Conservation (phyloP, 2,888 invertebrate genomes). For the Plebejus argus region DNA sequence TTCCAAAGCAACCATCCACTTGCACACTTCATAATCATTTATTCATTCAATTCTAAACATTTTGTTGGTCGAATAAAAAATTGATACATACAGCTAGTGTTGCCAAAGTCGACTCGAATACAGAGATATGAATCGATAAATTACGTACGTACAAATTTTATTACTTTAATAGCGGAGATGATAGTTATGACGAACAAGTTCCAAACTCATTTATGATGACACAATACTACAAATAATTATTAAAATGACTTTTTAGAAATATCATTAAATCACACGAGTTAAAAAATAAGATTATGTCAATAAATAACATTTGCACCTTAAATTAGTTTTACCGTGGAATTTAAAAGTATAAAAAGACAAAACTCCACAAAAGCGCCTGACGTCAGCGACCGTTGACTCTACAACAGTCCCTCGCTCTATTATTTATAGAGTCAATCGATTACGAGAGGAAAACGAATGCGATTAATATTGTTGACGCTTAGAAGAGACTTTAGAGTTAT, state of each 20-base stretch:
- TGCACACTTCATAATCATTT: not conserved
- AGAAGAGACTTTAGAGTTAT: not conserved
- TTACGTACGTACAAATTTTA: not conserved
- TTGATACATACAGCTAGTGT: not conserved
- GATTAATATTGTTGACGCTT: conserved; percentile 3
- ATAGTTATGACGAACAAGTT: not conserved
- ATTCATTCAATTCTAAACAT: not conserved
- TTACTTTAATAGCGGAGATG: not conserved
- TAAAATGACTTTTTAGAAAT: conserved; percentile 5
- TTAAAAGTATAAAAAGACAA: not conserved
- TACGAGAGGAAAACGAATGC: conserved; percentile 17
- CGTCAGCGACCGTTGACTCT: conserved; percentile 30
- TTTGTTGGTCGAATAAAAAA: not conserved
- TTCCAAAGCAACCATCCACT: too few species aligned
- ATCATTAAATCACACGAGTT: not conserved
- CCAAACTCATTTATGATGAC: not conserved
- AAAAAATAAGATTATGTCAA: conserved; percentile 3
- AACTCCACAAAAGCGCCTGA: not conserved
- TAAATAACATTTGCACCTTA: not conserved
- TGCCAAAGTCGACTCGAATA: not conserved
- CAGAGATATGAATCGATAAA: not conserved
- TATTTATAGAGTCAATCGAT: conserved; percentile 27
- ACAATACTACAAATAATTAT: not conserved
- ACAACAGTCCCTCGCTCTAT: not conserved
- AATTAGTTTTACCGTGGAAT: not conserved